Evolutionary conservation across 2,113 vertebrate genomes (phyloP).

Genomic region (Megalops atlanticus): DNA sequence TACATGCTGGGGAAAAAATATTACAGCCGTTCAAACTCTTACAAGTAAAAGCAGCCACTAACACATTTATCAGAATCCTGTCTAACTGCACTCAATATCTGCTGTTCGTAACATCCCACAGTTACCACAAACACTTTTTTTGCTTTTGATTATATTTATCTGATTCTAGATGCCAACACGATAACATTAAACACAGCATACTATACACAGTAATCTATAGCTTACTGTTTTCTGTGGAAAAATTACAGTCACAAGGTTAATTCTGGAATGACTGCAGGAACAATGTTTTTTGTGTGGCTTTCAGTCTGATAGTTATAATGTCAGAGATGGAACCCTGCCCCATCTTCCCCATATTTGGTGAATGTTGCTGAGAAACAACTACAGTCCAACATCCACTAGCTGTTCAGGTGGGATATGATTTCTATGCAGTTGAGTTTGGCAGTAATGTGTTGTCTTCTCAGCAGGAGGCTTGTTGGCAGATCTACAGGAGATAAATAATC

Average conservation of each 20-base stretch:
- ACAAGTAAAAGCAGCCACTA: neutral
- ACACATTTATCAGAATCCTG: neutral
- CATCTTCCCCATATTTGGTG: neutral
- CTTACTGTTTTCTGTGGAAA: constrained; percentile 32
- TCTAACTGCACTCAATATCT: neutral
- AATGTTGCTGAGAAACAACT: neutral
- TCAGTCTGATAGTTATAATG: too few species aligned
- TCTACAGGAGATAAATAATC: neutral
- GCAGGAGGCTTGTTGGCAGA: neutral
- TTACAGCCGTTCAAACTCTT: neutral
- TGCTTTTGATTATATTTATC: constrained; percentile 27
- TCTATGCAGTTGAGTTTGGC: neutral
- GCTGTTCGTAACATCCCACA: neutral
- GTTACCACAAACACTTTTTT: neutral
- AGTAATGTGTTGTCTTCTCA: neutral
- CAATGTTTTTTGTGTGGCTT: constrained; percentile 19
- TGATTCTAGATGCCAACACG: constrained; percentile 57
- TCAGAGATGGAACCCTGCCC: neutral
- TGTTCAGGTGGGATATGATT: neutral
- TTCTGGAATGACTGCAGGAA: constrained; percentile 18
- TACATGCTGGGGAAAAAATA: neutral
- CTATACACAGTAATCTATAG: constrained; percentile 46
- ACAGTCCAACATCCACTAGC: neutral
- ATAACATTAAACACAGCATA: constrained; percentile 49
- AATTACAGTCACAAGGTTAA: constrained; percentile 36